Evolutionary conservation across 2,888 invertebrate species (phyloP), one percentile per base, ranked within the genome.

Genomic region (Rhagium mordax): DNA sequence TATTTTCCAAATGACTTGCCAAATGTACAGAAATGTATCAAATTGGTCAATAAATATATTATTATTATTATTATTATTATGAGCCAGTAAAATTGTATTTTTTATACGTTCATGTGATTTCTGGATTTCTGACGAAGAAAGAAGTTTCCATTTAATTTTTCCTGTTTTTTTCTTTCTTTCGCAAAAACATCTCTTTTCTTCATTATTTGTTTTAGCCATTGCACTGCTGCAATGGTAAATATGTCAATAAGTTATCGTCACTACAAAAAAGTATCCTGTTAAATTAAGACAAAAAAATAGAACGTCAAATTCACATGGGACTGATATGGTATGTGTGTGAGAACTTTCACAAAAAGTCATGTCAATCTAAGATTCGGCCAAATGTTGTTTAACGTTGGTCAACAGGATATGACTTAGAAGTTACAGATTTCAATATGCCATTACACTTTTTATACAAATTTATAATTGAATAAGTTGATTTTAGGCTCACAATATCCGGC

Each of bases 371-470:
- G 8, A 51, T 16, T 65, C 65, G 10, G 16, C 49, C 27, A 53
- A 61, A 3, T 29, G 51, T 18, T 65, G 33, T 49, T 7, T 53
- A 20, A n/a, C 15, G 29, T 27, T 33, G 65, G 33, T 16, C 51
- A 65, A 65, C 65, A 65, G 65, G 65, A 65, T 53, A 48, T 65
- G 53, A 33, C 51, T 51, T 27, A 64, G 10, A 20, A 64, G 51
- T 20, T 47, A 24, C n/a, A 61, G 47, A 61, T 41, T 61, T 21
- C 5, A 59, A 18, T 61, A 47, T 33, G 24, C n/a, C 55, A 55
- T 41, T 41, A 51, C 13, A 18, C 20, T 51, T 24, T 59, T 59
- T 59, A 27, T 59, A 27, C 4, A 16, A 33, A 59, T 29, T 15
- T 27, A 15, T 59, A 29, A 27, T 59, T 59, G 59, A 59, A 59